Evolutionary conservation across 2,113 vertebrate species (phyloP).

Genomic region (Ciconia maguari): DNA sequence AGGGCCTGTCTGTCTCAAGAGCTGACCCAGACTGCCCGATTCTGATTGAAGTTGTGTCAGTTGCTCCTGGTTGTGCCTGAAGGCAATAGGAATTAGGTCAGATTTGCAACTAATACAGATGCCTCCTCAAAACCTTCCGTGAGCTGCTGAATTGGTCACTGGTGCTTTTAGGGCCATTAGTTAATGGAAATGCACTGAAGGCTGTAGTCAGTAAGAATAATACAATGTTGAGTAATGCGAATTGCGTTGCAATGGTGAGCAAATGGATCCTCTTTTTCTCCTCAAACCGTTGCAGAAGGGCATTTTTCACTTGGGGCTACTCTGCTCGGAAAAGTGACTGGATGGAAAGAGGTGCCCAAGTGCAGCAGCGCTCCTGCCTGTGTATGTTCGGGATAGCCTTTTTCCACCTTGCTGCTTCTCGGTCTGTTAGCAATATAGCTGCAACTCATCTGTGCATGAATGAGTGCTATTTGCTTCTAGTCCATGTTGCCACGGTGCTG

Average conservation of each 20-base stretch:
- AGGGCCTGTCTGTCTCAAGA: not conserved
- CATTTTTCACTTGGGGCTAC: not conserved
- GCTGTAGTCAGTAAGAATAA: not conserved
- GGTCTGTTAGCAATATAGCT: not conserved
- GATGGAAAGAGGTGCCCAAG: not conserved
- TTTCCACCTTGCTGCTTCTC: not conserved
- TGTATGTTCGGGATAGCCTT: not conserved
- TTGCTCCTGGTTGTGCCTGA: not conserved
- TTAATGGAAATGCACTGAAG: not conserved
- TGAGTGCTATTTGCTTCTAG: not conserved
- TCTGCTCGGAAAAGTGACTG: not conserved
- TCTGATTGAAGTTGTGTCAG: not conserved
- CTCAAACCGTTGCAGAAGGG: not conserved
- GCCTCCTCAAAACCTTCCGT: not conserved
- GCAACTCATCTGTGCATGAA: not conserved
- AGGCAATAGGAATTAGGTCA: not conserved
- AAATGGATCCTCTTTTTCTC: not conserved
- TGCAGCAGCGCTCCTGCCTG: not conserved
- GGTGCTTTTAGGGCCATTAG: not conserved
- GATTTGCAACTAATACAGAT: not conserved
- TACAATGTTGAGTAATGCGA: not conserved
- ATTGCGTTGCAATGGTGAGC: not conserved
- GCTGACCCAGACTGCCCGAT: rapidly evolving
- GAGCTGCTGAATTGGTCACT: not conserved
- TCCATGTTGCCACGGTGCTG: not conserved